Base-by-base conservation (phyloP, 2,888 invertebrate species). In the Xylota sylvarum region DNA sequence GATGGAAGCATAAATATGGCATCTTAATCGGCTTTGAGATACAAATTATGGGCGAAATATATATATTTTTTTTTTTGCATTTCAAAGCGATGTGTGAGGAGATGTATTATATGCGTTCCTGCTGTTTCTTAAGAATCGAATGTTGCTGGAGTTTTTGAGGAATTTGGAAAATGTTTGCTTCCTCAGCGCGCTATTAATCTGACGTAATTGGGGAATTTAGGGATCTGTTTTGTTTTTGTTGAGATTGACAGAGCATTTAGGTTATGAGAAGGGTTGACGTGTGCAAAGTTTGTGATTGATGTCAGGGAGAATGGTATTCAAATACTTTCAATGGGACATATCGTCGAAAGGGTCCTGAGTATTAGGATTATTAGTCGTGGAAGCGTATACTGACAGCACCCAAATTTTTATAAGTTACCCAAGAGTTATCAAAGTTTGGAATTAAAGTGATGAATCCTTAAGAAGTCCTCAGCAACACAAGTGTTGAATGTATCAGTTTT, bases 1-100 rank as follows among this genome's bases (percentile, higher is more conserved):
- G 52, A 37, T 73, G 37, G 10, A 52, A 9, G n/a, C 37, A 40
- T 40, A 62, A 62, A 73, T 52, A 62, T 52, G 40, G 27, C 37
- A 37, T 62, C 37, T 50, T 52, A 60, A 73, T 73, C 73, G 52
- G 32, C 27, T 74, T 62, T 35, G 14, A 60, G 48, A 48, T 50
- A 14, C 14, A 30, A 72, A 60, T 35, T 72, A 48, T 48, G 19
- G 19, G 23, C 14, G 58, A 48, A 48, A 35, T 6, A 14, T 27
- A 6, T 23, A 12, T 10, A 12, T 10, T 32, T 67, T 35, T 3
- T 9, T 10, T 52, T 52, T 37, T 19, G 69, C 14, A 14, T 30
- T 17, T 32, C 56, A 19, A 56, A 12, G 23, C 9, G 6, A 7
- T 46, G 4, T 37, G 7, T 23, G 17, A n/a, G n/a, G n/a, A n/a